Evolutionary conservation across 2,113 vertebrate genomes (phyloP), one percentile per base, ranked within the genome.

Genomic region (Boleophthalmus pectinirostris): DNA sequence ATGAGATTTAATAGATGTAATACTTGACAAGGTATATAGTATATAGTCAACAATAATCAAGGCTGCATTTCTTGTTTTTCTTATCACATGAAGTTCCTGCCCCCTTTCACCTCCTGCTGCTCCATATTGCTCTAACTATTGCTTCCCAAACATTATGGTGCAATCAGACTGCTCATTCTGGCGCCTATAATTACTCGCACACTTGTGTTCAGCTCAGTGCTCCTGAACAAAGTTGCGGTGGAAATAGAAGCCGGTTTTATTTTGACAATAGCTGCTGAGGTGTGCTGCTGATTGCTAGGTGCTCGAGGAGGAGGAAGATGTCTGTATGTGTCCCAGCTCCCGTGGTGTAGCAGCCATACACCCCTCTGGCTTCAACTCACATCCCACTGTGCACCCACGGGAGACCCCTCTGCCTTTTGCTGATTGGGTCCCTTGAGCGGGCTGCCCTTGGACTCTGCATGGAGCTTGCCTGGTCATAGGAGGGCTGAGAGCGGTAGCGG

Each of bases 181-280:
- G 49, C 76, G 85, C 54, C 78, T 75, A 68, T 89, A 88, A 87
- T 90, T 87, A 86, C 77, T 82, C 81, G 72, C 76, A 77, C 79
- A 82, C 78, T 64, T 80, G 68, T 77, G 72, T 65, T 87, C 85
- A 75, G 80, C 82, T 83, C 74, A 24, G 77, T 83, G 83, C 78
- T 83, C 65, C 83, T 70, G 74, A 85, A 86, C 77, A 90, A 85
- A 87, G 80, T 84, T 77, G 61, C 61, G 38, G 54, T 49, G 67
- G 83, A 86, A 86, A 81, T 67, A 72, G 70, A 85, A 66, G 67
- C 72, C 63, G 65, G 86, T 91, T 79, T 82, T 77, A 74, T 79
- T 73, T 76, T 75, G 70, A 85, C 81, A 83, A 68, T 66, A 72
- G 49, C 63, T 74, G 73, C 81, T 29, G 81, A 84, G 71, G 83